phyloP scores from a whole-genome alignment of 2,113 vertebrate species.

The Cryptomyrus ogoouensis region DNA sequence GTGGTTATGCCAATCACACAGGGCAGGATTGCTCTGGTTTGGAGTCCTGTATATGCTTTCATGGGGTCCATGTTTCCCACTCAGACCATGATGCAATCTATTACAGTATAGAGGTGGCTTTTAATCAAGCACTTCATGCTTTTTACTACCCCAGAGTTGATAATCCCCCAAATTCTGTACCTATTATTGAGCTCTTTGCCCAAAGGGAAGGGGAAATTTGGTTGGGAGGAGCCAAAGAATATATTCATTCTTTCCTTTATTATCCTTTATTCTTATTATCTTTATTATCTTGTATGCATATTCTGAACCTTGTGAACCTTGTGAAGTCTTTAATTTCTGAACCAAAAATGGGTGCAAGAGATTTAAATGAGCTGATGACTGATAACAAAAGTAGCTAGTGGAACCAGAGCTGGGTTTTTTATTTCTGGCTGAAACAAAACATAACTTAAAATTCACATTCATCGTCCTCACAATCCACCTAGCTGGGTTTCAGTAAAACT shows the following conservation, averaged over 20 bases:
- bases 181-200: background rate
- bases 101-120: background rate
- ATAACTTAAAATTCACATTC: background rate
- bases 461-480: background rate
- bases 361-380: background rate
- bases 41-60: background rate
- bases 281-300: background rate
- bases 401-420: background rate
- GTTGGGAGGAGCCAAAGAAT: background rate
- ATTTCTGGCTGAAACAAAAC: background rate
- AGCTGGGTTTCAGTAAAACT: background rate
- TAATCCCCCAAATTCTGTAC: background rate
- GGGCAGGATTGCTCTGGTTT: background rate
- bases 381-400: background rate
- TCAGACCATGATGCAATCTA: background rate
- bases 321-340: background rate
- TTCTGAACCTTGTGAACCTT: background rate
- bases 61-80: background rate
- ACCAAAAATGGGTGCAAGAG: background rate
- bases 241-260: no score
- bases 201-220: background rate
- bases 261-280: no score
- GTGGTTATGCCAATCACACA: background rate
- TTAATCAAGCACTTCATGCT: background rate
- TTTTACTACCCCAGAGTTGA: background rate